Conservation (phyloP, 2,113 vertebrate species). For the Pseudorhombus dupliciocellatus region DNA sequence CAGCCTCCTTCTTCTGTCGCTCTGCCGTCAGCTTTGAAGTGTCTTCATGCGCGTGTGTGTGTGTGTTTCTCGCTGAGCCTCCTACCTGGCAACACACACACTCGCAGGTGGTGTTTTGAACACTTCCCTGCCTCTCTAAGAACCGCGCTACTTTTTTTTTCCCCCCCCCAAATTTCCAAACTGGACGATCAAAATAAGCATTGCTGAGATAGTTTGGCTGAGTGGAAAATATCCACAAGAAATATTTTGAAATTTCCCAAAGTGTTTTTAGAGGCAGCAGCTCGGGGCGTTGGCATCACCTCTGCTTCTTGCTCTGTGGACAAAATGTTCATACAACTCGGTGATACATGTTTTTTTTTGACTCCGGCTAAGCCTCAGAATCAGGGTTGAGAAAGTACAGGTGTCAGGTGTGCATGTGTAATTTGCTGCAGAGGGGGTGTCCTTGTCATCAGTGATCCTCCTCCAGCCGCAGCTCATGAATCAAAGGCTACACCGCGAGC, state of each 20-base stretch:
- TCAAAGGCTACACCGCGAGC: not conserved
- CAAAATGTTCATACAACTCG: not conserved
- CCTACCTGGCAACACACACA: not conserved
- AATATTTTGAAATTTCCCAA: no score
- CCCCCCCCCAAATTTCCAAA: no score
- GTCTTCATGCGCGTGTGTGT: not conserved
- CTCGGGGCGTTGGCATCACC: no score
- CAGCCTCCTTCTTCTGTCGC: constrained; percentile 22
- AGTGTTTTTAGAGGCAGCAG: no score
- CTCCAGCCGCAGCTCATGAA: constrained; percentile 4
- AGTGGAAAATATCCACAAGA: no score
- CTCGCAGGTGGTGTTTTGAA: not conserved
- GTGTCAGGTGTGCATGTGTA: not conserved
- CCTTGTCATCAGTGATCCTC: constrained; percentile 2
- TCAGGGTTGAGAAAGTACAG: not conserved
- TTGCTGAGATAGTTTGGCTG: no score
- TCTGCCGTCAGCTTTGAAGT: constrained; percentile 45
- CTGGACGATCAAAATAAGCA: no score
- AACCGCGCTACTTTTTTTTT: not conserved
- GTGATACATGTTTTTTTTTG: not conserved
- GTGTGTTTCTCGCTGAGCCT: not conserved
- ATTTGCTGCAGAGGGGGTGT: not conserved
- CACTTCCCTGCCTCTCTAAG: not conserved
- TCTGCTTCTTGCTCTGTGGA: not conserved
- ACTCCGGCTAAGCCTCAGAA: not conserved